Evolutionary conservation across 2,797 vertebrate genomes (phyloP).

Genomic region (Orientallactaga sibirica): DNA sequence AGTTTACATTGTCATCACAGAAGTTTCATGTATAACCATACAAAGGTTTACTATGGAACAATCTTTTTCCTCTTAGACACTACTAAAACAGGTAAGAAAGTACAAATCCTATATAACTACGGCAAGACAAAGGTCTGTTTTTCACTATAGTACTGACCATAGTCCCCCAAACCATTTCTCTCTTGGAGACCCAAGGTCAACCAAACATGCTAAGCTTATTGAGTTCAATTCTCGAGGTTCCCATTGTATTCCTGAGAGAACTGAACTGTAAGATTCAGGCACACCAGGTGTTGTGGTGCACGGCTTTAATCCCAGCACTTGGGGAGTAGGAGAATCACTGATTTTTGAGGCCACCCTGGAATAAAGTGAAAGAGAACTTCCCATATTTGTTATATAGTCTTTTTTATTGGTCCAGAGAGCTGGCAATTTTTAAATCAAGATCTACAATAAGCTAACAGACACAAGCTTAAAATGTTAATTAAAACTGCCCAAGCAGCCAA

Average conservation of each 20-base stretch:
- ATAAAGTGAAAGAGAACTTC: too few species aligned
- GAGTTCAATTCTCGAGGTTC: not conserved
- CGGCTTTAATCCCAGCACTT: too few species aligned
- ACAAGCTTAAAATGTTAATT: constrained; percentile 57
- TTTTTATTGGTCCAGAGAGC: too few species aligned
- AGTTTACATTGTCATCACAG: too few species aligned
- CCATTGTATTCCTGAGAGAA: not conserved
- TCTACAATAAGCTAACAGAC: not conserved
- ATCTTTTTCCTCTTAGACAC: not conserved
- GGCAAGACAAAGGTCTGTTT: not conserved
- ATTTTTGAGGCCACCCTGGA: too few species aligned
- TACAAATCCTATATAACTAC: not conserved
- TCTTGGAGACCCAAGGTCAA: not conserved
- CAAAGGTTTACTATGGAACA: not conserved
- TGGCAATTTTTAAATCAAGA: too few species aligned
- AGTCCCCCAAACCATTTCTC: not conserved
- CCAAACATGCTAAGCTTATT: not conserved
- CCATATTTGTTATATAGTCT: too few species aligned
- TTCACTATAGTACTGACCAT: not conserved
- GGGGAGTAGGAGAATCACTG: too few species aligned
- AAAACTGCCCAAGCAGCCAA: constrained; percentile 59
- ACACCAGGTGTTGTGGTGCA: too few species aligned
- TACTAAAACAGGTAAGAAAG: not conserved
- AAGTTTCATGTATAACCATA: not conserved
- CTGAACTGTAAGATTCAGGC: not conserved